Evolutionary conservation across 2,888 invertebrate genomes (phyloP), one percentile per base, ranked within the genome.

Genomic region (Phrixothrix hirtus): DNA sequence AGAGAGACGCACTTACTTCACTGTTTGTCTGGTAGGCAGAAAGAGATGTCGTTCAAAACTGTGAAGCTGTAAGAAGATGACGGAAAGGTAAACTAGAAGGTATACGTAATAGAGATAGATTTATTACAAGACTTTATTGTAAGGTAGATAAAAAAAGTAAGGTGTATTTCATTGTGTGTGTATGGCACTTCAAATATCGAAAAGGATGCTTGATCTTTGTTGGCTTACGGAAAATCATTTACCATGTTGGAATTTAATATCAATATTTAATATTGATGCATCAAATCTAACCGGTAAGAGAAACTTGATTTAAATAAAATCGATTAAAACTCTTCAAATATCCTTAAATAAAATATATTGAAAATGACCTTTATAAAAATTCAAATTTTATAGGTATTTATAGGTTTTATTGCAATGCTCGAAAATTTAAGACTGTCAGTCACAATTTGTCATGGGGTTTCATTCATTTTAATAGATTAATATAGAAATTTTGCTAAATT

Each of bases 81-180:
- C 29, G 10, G 50, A 55, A 47, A 51, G 46, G 50, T 54, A 53
- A 38, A 47, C 39, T 36, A 46, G 42, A 43, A 58, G 50, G 47
- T 48, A 47, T 48, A 46, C 50, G 51, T 43, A 54, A 52, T 52
- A 46, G 43, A 57, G 57, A 59, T 48, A 53, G 57, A 57, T 55
- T 54, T 57, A 59, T 55, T 46, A 37, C 35, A 26, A 27, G 42
- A 31, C 34, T 45, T 41, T 48, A 43, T 52, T 50, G 38, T 48
- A 49, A 54, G 50, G 43, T 42, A 50, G 53, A 54, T 42, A 37
- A 44, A 44, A 47, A 37, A 50, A 56, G 30, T 34, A 46, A 56
- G 57, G 54, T 51, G 55, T 61, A 52, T 56, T 54, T 58, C 55
- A 59, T 60, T 60, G 60, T 60, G 60, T 55, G n/a, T n/a, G 49